Base-by-base conservation (phyloP, 2,797 vertebrate genomes). In the Rachycentron canadum region DNA sequence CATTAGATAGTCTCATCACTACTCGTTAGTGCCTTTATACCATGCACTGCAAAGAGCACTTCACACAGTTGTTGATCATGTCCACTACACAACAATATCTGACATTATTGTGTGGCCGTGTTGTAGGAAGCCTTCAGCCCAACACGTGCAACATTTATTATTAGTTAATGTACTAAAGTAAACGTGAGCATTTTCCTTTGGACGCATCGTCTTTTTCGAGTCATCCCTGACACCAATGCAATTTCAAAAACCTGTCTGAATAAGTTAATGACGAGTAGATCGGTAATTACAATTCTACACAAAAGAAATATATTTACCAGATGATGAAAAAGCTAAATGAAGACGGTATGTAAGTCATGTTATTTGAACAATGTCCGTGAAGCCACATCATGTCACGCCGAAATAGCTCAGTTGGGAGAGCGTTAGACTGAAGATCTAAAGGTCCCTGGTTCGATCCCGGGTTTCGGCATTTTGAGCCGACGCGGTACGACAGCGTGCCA, bases 371-470 rank as follows among this genome's bases (percentile, higher is more conserved):
- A n/a, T n/a, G n/a, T n/a, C n/a, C n/a, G n/a, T n/a, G n/a, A n/a
- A n/a, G n/a, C n/a, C n/a, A n/a, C n/a, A 43, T 17, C 0, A 5
- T 0, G 0, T 2, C 17, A 4, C 1, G 88, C 85, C 3, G 78
- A 93, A 93, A 92, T 91, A 91, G 89, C 89, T 91, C 92, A 89
- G 86, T 89, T 93, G 88, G 90, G 89, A 90, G 90, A 89, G 89
- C 68, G 66, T 91, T 92, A 92, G 89, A 92, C 91, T 92, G 91
- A 91, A 93, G 90, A 92, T 93, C 89, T 89, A 64, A 90, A 90
- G 85, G 81, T 91, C 82, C 78, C 86, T 88, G 85, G 87, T 89
- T 91, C 71, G 14, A 93, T 91, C 89, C 89, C 49, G 77, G 83
- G 89, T 91, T 90, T 88, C 76, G 83, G 89, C 89, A 91, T 86